Evolutionary conservation across 2,888 invertebrate species (phyloP), one percentile per base, ranked within the genome.

Genomic region (Drosophila macrospina): DNA sequence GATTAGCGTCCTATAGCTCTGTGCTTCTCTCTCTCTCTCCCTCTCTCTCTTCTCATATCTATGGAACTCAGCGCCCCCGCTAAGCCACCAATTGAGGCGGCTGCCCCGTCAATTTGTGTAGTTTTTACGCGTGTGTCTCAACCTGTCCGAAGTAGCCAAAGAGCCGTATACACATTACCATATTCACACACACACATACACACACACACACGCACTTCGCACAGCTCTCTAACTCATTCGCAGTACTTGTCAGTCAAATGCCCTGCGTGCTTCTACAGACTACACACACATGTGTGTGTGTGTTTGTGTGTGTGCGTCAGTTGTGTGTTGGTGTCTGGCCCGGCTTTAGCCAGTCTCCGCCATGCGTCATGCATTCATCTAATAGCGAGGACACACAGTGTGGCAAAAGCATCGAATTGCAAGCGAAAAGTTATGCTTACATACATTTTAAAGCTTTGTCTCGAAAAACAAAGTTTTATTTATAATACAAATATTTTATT

Each of bases 71-170:
- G 65, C 76, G 48, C 70, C 62, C 86, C 74, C 69, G 63, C 78
- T 59, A 57, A 47, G 63, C 73, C 80, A 42, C 36, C 63, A 55
- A 41, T 13, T 24, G 60, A 52, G 47, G 60, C 61, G 52, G 44
- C 69, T 54, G 69, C 62, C 52, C 69, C 65, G 77, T 83, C 88
- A 80, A 83, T 83, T 84, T 88, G 79, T 80, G 84, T 69, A 86
- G 85, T 86, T 88, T 88, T 84, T 88, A 88, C 86, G 86, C 87
- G 86, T 88, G 88, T 86, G 88, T 86, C 84, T 84, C 87, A 84
- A 84, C 83, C 88, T 84, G 83, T 84, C 83, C 57, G 83, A 65
- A 86, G 65, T 74, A 80, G 77, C 77, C 86, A 66, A 71, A 76
- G 36, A 51, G 16, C 16, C 47, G 47, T 56, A 48, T 64, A 28